These are phyloP conservation scores for Dipus sagitta DNA, from an alignment of 2,797 vertebrate species.

Conservation along the genomic window DNA sequence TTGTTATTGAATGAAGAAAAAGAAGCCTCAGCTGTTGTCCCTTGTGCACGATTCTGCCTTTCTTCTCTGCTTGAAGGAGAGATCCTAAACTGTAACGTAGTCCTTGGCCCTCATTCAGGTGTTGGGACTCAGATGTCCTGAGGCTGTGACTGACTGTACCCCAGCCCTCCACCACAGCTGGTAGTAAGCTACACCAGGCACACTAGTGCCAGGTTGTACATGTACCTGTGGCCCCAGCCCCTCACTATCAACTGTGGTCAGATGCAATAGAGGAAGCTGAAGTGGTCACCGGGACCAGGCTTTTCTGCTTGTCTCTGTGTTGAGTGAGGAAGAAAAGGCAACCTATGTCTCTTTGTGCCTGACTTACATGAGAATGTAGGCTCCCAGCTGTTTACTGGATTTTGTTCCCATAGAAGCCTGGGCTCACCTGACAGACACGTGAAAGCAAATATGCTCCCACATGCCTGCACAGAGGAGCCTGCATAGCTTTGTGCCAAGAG, in stretches of 20 bases:
- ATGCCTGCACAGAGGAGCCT: constrained; percentile 37
- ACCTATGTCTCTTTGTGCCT: constrained; percentile 3
- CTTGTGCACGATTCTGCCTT: not conserved
- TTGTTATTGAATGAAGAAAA: not conserved
- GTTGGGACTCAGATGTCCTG: not conserved
- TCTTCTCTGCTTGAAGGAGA: not conserved
- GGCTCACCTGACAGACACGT: constrained; percentile 50
- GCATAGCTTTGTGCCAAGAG: constrained; percentile 19
- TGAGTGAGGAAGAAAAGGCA: not conserved
- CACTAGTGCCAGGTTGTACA: not conserved
- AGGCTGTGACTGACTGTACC: not conserved
- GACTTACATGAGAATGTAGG: not conserved
- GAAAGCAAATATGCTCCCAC: constrained; percentile 49
- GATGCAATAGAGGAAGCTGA: not conserved
- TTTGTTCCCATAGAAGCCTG: constrained; percentile 48
- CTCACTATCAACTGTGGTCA: not conserved
- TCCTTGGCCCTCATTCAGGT: not conserved
- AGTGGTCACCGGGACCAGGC: not conserved
- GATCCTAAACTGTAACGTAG: not conserved
- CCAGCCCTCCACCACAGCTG: not conserved
- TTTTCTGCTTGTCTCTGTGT: constrained; percentile 4
- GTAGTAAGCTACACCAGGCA: not conserved
- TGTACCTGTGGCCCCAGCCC: not conserved
- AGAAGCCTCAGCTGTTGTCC: not conserved
- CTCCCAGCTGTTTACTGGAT: constrained; percentile 43